phyloP scores from a whole-genome alignment of 2,888 invertebrate genomes.

The Xestia sexstrigata region DNA sequence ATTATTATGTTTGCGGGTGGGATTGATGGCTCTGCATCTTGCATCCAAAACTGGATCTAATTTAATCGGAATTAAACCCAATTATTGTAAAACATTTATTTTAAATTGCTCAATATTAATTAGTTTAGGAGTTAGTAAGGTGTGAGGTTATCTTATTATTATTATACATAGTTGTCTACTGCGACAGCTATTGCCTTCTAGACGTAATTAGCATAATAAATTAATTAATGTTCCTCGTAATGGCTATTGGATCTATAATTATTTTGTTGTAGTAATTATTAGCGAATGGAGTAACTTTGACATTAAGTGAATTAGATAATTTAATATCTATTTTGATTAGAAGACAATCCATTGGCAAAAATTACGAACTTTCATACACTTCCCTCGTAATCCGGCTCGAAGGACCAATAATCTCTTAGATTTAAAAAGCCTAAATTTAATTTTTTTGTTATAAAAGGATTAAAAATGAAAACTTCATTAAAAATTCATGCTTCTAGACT shows the following conservation, averaged over 20 bases:
- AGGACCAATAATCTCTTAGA: background rate
- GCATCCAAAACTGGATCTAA: background rate
- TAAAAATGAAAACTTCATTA: background rate
- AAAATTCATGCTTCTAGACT: background rate
- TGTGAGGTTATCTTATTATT: conserved; percentile 45
- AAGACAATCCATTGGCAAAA: background rate
- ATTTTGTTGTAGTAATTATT: conserved; percentile 1
- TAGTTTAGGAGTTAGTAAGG: conserved; percentile 33
- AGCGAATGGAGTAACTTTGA: background rate
- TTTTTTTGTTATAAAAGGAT: background rate
- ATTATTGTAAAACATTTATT: background rate
- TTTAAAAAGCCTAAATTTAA: background rate
- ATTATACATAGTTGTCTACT: conserved; percentile 11
- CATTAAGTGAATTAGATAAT: background rate
- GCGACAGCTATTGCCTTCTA: conserved; percentile 13
- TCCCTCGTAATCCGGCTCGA: background rate
- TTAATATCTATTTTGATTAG: background rate
- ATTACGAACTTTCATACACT: background rate
- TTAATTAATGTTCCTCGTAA: conserved; percentile 9
- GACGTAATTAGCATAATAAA: conserved; percentile 21
- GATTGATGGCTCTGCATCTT: background rate
- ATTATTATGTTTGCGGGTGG: background rate
- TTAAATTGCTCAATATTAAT: conserved; percentile 51
- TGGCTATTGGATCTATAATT: conserved; percentile 7
- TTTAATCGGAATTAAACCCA: background rate